A percentile compares a stretch with the other conserved stretches of the same genome.
These are phyloP conservation scores for Gymnarchus niloticus DNA, from an alignment of 2,113 vertebrate species.

Conservation along the genomic window DNA sequence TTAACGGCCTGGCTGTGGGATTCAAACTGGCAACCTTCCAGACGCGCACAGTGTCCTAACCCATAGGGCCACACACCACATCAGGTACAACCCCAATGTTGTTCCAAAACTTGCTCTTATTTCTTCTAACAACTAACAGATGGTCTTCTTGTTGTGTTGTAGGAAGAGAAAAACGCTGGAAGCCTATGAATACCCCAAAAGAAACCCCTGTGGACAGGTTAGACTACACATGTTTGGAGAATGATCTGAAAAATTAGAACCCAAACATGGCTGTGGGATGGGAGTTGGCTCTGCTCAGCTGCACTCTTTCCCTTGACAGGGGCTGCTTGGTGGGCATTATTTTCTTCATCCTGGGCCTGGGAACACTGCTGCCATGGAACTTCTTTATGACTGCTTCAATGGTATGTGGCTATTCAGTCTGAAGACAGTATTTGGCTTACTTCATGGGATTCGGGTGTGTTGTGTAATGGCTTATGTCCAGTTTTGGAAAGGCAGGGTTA, in stretches of 20 bases:
- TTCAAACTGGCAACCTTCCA: too few relatives aligned
- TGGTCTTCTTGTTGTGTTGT: background rate
- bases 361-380: constrained; percentile 84
- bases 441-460: background rate
- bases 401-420: constrained; percentile 45
- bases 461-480: background rate
- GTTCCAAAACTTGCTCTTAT: background rate
- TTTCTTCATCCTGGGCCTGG: constrained; percentile 80
- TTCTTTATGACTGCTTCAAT: constrained; percentile 82
- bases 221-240: background rate
- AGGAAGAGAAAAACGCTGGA: background rate
- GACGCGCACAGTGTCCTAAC: too few relatives aligned
- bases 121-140: background rate
- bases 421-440: background rate
- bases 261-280: background rate
- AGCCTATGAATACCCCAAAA: background rate
- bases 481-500: background rate
- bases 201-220: background rate
- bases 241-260: background rate
- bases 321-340: constrained; percentile 64
- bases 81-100: background rate
- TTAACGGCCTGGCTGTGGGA: too few relatives aligned
- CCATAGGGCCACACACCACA: too few relatives aligned
- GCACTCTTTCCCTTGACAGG: constrained; percentile 46
- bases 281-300: background rate